A percentile compares a stretch with the other conserved stretches of the same genome.
phyloP scores from a whole-genome alignment of 2,113 vertebrate species.

The Lepisosteus osseus region DNA sequence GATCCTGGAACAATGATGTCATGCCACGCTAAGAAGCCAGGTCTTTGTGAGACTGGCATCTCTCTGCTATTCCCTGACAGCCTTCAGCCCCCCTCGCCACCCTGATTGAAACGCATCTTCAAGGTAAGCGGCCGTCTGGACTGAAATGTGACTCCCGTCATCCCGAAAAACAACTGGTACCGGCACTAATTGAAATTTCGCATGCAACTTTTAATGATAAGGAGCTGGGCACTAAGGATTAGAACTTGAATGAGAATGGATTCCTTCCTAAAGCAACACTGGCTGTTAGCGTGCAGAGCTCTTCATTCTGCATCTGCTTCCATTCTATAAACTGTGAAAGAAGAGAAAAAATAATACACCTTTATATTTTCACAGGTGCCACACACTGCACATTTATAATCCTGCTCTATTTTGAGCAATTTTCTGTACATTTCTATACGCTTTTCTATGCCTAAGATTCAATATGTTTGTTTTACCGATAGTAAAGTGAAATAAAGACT shows the following conservation, averaged over 20 bases:
- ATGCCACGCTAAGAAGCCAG: constrained; percentile 15
- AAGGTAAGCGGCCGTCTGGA: constrained; percentile 52
- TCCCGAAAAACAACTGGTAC: constrained; percentile 71
- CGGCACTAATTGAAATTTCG: constrained; percentile 79
- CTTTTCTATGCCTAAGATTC: too few species aligned
- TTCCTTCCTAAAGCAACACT: constrained; percentile 73
- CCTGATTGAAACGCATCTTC: constrained; percentile 45
- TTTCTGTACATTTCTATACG: too few species aligned
- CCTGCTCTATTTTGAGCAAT: too few species aligned
- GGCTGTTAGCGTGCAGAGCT: constrained; percentile 61
- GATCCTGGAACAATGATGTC: constrained; percentile 15
- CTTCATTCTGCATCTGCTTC: constrained; percentile 65
- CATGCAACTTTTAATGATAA: constrained; percentile 72
- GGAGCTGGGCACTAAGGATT: constrained; percentile 68
- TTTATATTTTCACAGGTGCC: constrained; percentile 23
- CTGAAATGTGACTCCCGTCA: constrained; percentile 54
- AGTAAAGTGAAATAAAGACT: too few species aligned
- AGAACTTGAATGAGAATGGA: constrained; percentile 68
- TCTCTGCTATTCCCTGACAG: background rate
- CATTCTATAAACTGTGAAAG: constrained; percentile 57
- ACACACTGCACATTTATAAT: too few species aligned
- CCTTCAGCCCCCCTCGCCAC: constrained; percentile 2
- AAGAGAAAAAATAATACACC: constrained; percentile 50
- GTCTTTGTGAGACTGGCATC: constrained; percentile 22
- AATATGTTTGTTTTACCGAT: too few species aligned